Conservation (phyloP, 2,888 invertebrate genomes). For the Ectemnius cavifrons region DNA sequence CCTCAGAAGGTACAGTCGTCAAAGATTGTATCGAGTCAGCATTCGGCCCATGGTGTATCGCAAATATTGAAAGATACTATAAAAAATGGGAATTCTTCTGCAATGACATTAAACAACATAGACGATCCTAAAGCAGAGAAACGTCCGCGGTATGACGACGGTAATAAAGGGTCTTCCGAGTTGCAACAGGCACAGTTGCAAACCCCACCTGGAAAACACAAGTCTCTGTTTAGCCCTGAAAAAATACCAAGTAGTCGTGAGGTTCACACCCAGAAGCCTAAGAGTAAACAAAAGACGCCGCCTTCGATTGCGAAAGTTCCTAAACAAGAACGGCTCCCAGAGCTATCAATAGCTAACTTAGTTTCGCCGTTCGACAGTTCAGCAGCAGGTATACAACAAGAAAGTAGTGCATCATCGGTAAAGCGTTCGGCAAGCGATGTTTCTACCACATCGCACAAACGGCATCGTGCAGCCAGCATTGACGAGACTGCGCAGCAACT, state of each 20-base stretch:
- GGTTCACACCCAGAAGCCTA: slow-evolving; percentile 69
- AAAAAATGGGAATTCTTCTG: slow-evolving; percentile 64
- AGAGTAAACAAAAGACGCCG: slow-evolving; percentile 80
- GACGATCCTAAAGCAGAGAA: slow-evolving; percentile 74
- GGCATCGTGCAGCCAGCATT: slow-evolving; percentile 58
- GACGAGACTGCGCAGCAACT: slow-evolving; percentile 46
- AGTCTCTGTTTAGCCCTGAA: slow-evolving; percentile 84
- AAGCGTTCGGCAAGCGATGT: slow-evolving; percentile 47
- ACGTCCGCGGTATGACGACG: slow-evolving; percentile 68
- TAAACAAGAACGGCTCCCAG: slow-evolving; percentile 59
- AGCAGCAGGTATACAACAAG: slow-evolving; percentile 46
- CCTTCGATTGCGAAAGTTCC: slow-evolving; percentile 72
- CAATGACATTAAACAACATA: slow-evolving; percentile 55
- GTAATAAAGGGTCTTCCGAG: slow-evolving; percentile 45
- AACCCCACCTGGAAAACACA: slow-evolving; percentile 66
- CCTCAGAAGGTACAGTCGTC: slow-evolving; percentile 40
- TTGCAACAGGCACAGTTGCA: slow-evolving; percentile 54
- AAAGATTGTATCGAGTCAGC: slow-evolving; percentile 49
- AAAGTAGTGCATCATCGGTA: slow-evolving; percentile 16
- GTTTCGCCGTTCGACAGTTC: slow-evolving; percentile 57
- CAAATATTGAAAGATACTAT: slow-evolving; percentile 63
- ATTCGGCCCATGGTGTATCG: slow-evolving; percentile 58
- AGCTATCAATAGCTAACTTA: slow-evolving; percentile 56
- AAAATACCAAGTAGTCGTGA: slow-evolving; percentile 80
- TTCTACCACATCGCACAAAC: slow-evolving; percentile 59